phyloP scores from a whole-genome alignment of 1,140 invertebrate species.

The Drosophila nigromelanica region DNA sequence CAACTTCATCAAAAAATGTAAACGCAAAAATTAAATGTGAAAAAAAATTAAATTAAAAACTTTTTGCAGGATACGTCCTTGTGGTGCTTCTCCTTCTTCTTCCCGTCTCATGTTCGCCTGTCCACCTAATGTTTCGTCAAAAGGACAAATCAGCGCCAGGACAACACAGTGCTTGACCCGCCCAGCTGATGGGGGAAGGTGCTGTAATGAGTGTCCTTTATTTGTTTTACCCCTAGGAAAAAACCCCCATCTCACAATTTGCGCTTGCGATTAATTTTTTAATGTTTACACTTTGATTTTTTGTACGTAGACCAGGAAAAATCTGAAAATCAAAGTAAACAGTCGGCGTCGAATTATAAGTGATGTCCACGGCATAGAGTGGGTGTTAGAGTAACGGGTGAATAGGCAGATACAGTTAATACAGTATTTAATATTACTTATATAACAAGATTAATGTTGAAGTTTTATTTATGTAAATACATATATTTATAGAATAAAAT shows the following conservation, averaged over 20 bases:
- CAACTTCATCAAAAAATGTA: constrained; percentile 70
- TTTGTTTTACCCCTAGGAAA: constrained; percentile 29
- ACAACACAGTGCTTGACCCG: constrained; percentile 30
- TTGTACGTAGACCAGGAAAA: no score
- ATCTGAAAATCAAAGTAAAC: constrained; percentile 2
- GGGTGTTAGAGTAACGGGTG: no score
- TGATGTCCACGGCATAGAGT: neutral
- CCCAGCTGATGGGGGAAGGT: constrained; percentile 3
- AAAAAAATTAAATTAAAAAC: constrained; percentile 77
- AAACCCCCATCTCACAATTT: constrained; percentile 7
- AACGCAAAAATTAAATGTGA: constrained; percentile 76
- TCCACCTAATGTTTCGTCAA: constrained; percentile 61
- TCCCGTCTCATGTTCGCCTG: constrained; percentile 37
- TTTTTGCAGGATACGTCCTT: constrained; percentile 56
- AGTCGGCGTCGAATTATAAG: constrained; percentile 4
- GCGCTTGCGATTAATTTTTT: constrained; percentile 32
- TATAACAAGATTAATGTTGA: no score
- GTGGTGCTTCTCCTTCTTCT: constrained; percentile 9
- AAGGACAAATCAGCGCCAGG: constrained; percentile 46
- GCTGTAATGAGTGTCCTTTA: constrained; percentile 43
- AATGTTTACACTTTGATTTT: constrained; percentile 26
- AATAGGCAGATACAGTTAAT: neutral
- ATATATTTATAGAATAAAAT: no score
- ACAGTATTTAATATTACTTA: no score
- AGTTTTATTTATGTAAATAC: no score